phyloP scores from a whole-genome alignment of 92 coral and sea anemone species.

The Actinernus sp. region DNA sequence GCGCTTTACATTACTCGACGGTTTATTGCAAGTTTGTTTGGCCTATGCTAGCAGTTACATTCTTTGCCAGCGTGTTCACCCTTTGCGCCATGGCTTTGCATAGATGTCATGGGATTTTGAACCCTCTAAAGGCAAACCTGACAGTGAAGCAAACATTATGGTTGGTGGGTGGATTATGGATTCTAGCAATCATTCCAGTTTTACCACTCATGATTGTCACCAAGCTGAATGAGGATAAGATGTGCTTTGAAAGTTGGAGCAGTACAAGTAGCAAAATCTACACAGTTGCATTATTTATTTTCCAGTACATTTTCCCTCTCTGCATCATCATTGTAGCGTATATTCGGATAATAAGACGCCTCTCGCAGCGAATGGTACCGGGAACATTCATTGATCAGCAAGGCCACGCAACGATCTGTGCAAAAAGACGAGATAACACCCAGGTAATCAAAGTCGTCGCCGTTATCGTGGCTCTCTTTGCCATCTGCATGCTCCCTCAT shows the following conservation, averaged over 20 bases:
- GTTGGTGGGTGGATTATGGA: slow-evolving; percentile 57
- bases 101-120: slow-evolving; percentile 46
- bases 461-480: slow-evolving; percentile 66
- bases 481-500: slow-evolving; percentile 65
- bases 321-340: slow-evolving; percentile 64
- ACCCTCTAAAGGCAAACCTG: slow-evolving; percentile 48
- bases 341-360: slow-evolving; percentile 38
- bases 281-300: slow-evolving; percentile 46
- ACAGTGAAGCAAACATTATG: slow-evolving; percentile 24
- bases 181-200: slow-evolving; percentile 28
- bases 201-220: slow-evolving; percentile 54
- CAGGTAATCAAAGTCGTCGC: slow-evolving; percentile 68
- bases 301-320: slow-evolving; percentile 75
- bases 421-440: slow-evolving; percentile 53
- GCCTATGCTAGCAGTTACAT: slow-evolving; percentile 44
- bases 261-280: slow-evolving; percentile 24
- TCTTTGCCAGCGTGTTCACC: slow-evolving; percentile 54
- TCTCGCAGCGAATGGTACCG: slow-evolving; percentile 35
- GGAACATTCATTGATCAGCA: slow-evolving; percentile 26
- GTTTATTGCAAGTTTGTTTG: slow-evolving; percentile 45
- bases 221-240: slow-evolving; percentile 1
- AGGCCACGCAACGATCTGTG: slow-evolving; percentile 4
- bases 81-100: slow-evolving; percentile 57
- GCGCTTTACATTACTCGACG: slow-evolving; percentile 23
- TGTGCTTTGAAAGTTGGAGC: slow-evolving; percentile 31